Evolutionary conservation across 2,888 invertebrate genomes (phyloP).

Genomic region (Imbricaverruca yamaguchii): DNA sequence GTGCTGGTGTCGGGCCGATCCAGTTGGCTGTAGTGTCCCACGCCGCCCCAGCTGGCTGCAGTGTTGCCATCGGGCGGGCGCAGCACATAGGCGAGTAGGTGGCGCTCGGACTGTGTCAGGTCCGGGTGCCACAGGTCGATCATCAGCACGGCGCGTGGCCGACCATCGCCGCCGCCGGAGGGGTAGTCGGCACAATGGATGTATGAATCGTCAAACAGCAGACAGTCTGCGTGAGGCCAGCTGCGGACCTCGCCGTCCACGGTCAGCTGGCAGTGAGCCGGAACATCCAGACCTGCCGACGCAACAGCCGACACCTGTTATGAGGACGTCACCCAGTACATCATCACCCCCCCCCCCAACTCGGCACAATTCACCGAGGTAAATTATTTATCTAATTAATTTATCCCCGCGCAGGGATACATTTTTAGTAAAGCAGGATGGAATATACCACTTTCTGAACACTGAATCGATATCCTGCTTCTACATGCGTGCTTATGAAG

Average conservation of each 20-base stretch:
- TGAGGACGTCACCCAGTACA: not conserved
- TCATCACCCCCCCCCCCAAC: too few species aligned
- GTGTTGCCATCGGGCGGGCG: not conserved
- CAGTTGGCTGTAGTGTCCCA: too few species aligned
- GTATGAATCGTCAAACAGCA: slow-evolving; percentile 7
- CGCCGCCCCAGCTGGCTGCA: too few species aligned
- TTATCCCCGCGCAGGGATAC: too few species aligned
- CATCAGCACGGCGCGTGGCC: slow-evolving; percentile 2
- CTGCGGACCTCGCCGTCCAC: not conserved
- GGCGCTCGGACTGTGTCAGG: not conserved
- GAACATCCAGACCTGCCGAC: not conserved
- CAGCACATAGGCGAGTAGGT: slow-evolving; percentile 3
- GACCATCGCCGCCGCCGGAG: not conserved
- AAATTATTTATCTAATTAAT: too few species aligned
- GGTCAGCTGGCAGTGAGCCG: not conserved
- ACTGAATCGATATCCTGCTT: too few species aligned
- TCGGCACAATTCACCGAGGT: too few species aligned
- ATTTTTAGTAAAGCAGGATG: too few species aligned
- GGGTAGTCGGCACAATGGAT: not conserved
- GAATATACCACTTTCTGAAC: too few species aligned
- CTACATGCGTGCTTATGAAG: too few species aligned
- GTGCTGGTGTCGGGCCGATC: too few species aligned
- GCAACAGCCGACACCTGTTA: not conserved
- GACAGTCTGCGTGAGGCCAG: not conserved
- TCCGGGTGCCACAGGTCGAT: not conserved